Evolutionary conservation across 1,140 invertebrate genomes (phyloP), one percentile per base, ranked within the genome.

Genomic region (Drosophila ogumai): DNA sequence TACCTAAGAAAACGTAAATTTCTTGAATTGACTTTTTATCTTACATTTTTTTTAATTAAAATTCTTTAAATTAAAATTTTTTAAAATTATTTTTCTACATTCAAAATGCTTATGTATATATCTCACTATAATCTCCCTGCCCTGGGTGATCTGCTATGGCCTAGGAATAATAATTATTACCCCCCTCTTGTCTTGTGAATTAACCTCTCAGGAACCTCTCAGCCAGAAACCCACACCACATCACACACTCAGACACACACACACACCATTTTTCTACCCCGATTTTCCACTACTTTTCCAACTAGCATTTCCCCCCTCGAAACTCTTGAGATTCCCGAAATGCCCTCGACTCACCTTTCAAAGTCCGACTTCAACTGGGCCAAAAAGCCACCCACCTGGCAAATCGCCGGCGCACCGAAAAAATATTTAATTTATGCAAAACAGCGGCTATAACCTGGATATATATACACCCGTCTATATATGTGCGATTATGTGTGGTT

Each of bases 351-450:
- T 71, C 50, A 69, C 66, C 66, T 47, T 34, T 43, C 25, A 58
- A 55, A 38, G 52, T 55, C 8, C 13, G 4, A 55, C 52, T 55
- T 72, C 28, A 72, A 72, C 41, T 71, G 68, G 66, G 68, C 68
- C 68, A 72, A 52, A 46, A 54, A 72, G 52, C 66, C 68, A 72
- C 68, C 68, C 68, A 72, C 43, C 68, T 55, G 67, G 66, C 65
- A 71, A 71, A 69, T 69, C 54, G 36, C 49, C 63, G 50, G 43
- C 19, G 52, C 52, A 71, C 68, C 68, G 65, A 71, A 82, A 82
- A 68, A 61, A 71, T 77, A 77, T 72, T 81, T 80, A 87, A 84
- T 90, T 88, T 87, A 87, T 87, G 85, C 84, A 87, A 88, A 87
- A 82, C 49, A 71, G 25, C 25, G 56, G 79, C 66, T 68, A 76